Evolutionary conservation across 2,888 invertebrate species (phyloP), one percentile per base, ranked within the genome.

Genomic region (Deilephila porcellus): DNA sequence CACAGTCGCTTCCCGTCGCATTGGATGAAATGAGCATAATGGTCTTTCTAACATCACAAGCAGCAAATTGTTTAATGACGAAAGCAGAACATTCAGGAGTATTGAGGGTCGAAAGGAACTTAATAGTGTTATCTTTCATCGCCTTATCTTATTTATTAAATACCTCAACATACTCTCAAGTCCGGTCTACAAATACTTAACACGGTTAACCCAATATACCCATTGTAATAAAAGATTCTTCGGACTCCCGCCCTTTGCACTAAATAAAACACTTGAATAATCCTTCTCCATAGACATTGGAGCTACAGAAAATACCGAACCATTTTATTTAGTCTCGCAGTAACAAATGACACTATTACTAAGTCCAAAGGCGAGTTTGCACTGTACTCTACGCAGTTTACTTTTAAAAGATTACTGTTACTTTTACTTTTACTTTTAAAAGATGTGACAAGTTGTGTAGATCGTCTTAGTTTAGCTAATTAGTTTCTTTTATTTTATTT

Each of bases 341-440:
- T 53, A 62, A 72, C 72, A 71, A 71, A 71, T 52, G 62, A 71
- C 71, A 71, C 60, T 60, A 71, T 71, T 71, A 71, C 45, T 17
- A 52, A 62, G 37, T 62, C 71, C 25, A 52, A 62, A 71, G 62
- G 29, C 71, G 14, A 29, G 34, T 71, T 71, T 62, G 52, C 62
- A 62, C 52, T 71, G 60, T 52, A 4, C 34, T n/a, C 6, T 34
- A 56, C 56, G 56, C 17, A 56, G 19, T 56, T 56, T n/a, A n/a
- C 56, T 56, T 5, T n/a, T n/a, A 56, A n/a, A n/a, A 56, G 56
- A 56, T 14, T 45, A 45, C 45, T 45, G 14, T 11, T 11, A 45
- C 45, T 45, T 45, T 45, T 45, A 45, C 45, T 45, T 45, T 45
- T 45, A 45, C 45, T 45, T 45, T 45, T 45, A 45, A 45, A 45